Percentiles rank a stretch among this genome's conserved stretches.
Conservation (phyloP, 2,113 vertebrate genomes). For the Recurvirostra avosetta region DNA sequence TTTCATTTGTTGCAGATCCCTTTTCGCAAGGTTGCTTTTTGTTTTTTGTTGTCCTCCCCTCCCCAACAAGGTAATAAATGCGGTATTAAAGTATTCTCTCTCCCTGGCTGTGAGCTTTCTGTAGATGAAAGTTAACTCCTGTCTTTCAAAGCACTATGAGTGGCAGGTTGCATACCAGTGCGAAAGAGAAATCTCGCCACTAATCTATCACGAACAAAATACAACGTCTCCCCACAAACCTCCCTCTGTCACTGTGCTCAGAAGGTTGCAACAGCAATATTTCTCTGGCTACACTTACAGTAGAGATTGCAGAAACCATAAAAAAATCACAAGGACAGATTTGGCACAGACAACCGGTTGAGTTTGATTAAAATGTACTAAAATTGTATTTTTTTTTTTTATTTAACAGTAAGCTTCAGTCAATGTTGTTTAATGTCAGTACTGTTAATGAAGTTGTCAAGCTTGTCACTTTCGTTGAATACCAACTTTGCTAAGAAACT, state of each 20-base stretch:
- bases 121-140: conserved; percentile 68
- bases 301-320: neutral
- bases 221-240: neutral
- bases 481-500: conserved; percentile 72
- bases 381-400: conserved; percentile 31
- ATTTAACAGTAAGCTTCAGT: conserved; percentile 63
- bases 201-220: conserved; percentile 23
- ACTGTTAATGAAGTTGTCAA: conserved; percentile 77
- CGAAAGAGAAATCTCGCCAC: neutral
- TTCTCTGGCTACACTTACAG: conserved; percentile 11
- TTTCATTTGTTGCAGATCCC: conserved; percentile 2
- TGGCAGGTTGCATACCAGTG: conserved; percentile 42
- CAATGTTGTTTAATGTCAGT: conserved; percentile 70
- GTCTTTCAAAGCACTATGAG: conserved; percentile 19
- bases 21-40: neutral
- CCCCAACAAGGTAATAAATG: conserved; percentile 9
- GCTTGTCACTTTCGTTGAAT: conserved; percentile 71
- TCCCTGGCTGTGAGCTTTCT: conserved; percentile 20
- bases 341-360: neutral
- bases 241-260: neutral
- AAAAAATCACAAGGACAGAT: conserved; percentile 33
- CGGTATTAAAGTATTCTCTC: neutral
- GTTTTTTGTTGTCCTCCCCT: neutral
- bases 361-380: conserved; percentile 67
- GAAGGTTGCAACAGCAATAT: conserved; percentile 14